phyloP scores from a whole-genome alignment of 2,113 vertebrate genomes.

The Colistium nudipinnis region DNA sequence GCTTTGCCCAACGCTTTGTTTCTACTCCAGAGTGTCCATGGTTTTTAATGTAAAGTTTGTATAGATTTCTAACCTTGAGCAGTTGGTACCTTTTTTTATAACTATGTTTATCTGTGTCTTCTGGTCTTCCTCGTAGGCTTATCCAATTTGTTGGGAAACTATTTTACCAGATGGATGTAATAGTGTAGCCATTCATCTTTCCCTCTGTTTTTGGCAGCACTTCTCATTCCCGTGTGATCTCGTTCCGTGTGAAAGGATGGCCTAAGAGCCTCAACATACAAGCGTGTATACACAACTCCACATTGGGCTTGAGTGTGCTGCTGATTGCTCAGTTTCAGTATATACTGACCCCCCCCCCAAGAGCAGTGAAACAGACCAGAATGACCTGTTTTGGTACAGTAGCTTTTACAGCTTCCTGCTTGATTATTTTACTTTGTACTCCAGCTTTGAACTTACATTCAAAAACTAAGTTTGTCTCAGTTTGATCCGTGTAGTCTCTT shows the following conservation, averaged over 20 bases:
- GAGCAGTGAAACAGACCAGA: constrained; percentile 8
- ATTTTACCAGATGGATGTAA: constrained; percentile 38
- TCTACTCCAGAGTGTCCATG: constrained; percentile 84
- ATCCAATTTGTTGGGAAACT: constrained; percentile 44
- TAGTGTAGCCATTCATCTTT: constrained; percentile 55
- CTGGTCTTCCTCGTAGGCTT: constrained; percentile 54
- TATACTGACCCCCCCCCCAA: neutral
- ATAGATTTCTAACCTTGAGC: constrained; percentile 96
- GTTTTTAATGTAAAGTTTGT: constrained; percentile 89
- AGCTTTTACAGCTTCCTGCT: constrained; percentile 36
- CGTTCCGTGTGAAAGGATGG: constrained; percentile 17
- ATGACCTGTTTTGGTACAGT: constrained; percentile 42
- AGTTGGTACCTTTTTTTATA: constrained; percentile 87
- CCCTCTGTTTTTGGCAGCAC: constrained; percentile 34
- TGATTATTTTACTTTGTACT: constrained; percentile 54
- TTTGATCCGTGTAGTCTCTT: constrained; percentile 48
- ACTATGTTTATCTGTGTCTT: constrained; percentile 56
- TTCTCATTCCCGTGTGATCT: constrained; percentile 44
- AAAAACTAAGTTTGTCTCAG: constrained; percentile 54
- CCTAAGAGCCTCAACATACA: constrained; percentile 7
- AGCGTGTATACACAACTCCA: constrained; percentile 16
- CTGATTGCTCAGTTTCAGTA: constrained; percentile 18
- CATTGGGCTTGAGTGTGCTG: constrained; percentile 5
- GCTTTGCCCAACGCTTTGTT: constrained; percentile 84
- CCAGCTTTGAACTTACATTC: constrained; percentile 56